Percentiles rank a stretch among this genome's conserved stretches.
phyloP scores from a whole-genome alignment of 2,113 vertebrate species.

The Pitta sordida region DNA sequence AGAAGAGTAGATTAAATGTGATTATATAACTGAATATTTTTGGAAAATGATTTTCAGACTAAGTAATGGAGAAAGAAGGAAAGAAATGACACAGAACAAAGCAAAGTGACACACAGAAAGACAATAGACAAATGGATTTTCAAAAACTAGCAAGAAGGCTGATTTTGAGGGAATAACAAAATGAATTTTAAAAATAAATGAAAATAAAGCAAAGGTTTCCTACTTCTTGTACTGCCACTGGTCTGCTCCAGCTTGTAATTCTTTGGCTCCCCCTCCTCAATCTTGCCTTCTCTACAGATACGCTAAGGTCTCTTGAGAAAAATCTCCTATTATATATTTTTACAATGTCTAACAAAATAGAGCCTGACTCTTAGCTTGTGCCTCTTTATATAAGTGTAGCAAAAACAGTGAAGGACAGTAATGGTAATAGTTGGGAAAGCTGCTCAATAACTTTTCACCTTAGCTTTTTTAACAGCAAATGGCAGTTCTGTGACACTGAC shows the following conservation, averaged over 20 bases:
- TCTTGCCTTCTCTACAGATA: not conserved
- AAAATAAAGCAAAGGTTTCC: not conserved
- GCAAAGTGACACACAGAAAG: not conserved
- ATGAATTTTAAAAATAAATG: not conserved
- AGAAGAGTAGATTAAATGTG: not conserved
- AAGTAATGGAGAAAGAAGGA: not conserved
- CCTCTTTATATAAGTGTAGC: not conserved
- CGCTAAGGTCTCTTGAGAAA: not conserved
- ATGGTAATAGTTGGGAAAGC: not conserved
- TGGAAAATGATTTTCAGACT: not conserved
- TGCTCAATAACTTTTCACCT: not conserved
- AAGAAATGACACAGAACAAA: not conserved
- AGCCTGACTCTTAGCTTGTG: not conserved
- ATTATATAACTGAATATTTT: not conserved
- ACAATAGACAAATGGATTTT: not conserved
- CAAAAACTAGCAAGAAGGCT: not conserved
- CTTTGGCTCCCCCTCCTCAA: not conserved
- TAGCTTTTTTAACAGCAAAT: slow-evolving; percentile 18
- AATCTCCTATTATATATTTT: not conserved
- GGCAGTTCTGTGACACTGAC: not conserved
- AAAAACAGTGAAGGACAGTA: not conserved
- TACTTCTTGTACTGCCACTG: not conserved
- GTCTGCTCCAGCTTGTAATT: not conserved
- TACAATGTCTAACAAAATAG: not conserved
- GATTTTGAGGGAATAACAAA: not conserved